Conservation (phyloP, 2,888 invertebrate species). For the Sturmia bella region DNA sequence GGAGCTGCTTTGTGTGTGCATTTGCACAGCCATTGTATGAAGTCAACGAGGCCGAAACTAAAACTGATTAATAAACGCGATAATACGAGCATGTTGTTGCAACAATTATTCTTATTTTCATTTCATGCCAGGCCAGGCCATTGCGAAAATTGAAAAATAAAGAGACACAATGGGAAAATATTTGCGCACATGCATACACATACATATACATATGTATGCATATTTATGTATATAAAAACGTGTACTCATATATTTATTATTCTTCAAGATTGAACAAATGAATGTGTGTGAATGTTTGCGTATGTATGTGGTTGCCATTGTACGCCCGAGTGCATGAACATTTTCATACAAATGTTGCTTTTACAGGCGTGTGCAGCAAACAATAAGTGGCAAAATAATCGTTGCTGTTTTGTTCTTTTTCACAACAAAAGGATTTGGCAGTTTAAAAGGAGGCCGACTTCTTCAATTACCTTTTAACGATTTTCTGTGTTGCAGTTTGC, state of each 20-base stretch:
- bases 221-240: no score
- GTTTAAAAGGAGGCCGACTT: slow-evolving; percentile 59
- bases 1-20: neutral
- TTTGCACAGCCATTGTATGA: slow-evolving; percentile 68
- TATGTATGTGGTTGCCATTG: neutral
- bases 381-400: slow-evolving; percentile 70
- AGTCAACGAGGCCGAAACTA: slow-evolving; percentile 75
- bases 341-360: neutral
- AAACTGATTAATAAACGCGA: slow-evolving; percentile 73
- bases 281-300: neutral
- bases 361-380: slow-evolving; percentile 59
- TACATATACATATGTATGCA: neutral
- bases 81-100: slow-evolving; percentile 63
- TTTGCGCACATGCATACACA: neutral
- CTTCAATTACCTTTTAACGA: slow-evolving; percentile 64
- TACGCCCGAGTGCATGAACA: neutral
- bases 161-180: slow-evolving; percentile 4
- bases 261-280: neutral
- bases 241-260: no score
- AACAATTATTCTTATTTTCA: slow-evolving; percentile 69
- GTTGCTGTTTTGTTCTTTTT: slow-evolving; percentile 44
- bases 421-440: slow-evolving; percentile 29
- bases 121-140: slow-evolving; percentile 45
- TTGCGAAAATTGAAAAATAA: slow-evolving; percentile 51
- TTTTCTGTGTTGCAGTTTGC: slow-evolving; percentile 29